Conservation (phyloP, 2,888 invertebrate genomes). For the Andrena dorsata region DNA sequence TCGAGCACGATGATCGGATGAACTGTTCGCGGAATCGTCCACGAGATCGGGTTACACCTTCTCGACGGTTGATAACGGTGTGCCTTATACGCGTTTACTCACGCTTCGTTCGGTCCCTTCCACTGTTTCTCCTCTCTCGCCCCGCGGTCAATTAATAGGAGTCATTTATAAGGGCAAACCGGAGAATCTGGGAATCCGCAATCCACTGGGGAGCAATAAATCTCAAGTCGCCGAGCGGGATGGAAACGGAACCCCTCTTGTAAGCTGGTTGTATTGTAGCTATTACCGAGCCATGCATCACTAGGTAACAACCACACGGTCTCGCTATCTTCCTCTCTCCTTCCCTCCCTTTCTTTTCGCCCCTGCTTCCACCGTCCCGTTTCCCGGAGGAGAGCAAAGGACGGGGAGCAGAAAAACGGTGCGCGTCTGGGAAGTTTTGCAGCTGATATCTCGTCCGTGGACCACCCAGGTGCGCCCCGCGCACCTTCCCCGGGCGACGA, state of each 20-base stretch:
- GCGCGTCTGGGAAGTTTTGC: slow-evolving; percentile 80
- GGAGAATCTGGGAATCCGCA: slow-evolving; percentile 84
- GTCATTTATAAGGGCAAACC: slow-evolving; percentile 84
- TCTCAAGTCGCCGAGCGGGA: slow-evolving; percentile 81
- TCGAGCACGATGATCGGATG: slow-evolving; percentile 31
- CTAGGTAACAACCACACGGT: slow-evolving; percentile 83
- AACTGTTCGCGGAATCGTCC: neutral
- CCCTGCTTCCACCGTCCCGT: slow-evolving; percentile 53
- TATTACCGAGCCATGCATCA: slow-evolving; percentile 85
- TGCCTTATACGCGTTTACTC: neutral
- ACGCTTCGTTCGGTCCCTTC: slow-evolving; percentile 26
- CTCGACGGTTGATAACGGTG: neutral
- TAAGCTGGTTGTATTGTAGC: slow-evolving; percentile 85
- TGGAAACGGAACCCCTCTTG: slow-evolving; percentile 82
- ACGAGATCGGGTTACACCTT: neutral
- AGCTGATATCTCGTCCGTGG: slow-evolving; percentile 80
- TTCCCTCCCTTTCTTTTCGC: slow-evolving; percentile 50
- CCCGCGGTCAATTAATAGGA: slow-evolving; percentile 83
- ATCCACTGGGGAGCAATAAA: slow-evolving; percentile 83
- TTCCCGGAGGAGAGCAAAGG: slow-evolving; percentile 81
- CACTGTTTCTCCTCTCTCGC: slow-evolving; percentile 53
- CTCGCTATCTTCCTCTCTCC: slow-evolving; percentile 66
- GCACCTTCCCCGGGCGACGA: slow-evolving; percentile 40
- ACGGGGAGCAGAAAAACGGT: slow-evolving; percentile 80
- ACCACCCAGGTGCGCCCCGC: slow-evolving; percentile 81